Conservation (phyloP, 1,140 invertebrate genomes). For the Piezodorus guildinii region DNA sequence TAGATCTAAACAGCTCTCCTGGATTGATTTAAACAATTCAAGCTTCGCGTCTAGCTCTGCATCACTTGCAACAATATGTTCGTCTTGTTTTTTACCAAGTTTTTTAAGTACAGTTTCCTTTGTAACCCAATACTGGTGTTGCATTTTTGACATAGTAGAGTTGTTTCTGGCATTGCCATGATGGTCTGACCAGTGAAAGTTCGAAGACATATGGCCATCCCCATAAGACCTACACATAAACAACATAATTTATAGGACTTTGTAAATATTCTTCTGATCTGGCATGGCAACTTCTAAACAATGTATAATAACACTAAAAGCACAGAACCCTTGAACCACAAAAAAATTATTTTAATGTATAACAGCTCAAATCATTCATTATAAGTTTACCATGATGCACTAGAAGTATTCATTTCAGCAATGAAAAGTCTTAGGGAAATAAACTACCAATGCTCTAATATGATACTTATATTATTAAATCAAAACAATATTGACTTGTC, state of each 20-base stretch:
- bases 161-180: constrained; percentile 24
- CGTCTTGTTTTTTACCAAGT: constrained; percentile 95
- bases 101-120: constrained; percentile 91
- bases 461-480: too few species aligned
- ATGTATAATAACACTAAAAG: too few species aligned
- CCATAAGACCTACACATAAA: constrained; percentile 9
- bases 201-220: background rate
- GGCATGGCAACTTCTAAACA: too few species aligned
- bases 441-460: too few species aligned
- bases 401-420: background rate
- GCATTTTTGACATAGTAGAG: constrained; percentile 64
- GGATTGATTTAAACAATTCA: constrained; percentile 90
- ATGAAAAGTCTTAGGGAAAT: too few species aligned
- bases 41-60: constrained; percentile 94
- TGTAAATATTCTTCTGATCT: too few species aligned
- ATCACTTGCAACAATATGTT: constrained; percentile 90
- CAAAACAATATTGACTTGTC: too few species aligned
- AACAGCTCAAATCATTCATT: too few species aligned
- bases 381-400: background rate
- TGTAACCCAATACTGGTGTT: constrained; percentile 96
- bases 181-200: constrained; percentile 20
- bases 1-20: constrained; percentile 78
- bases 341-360: too few species aligned
- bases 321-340: too few species aligned
- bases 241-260: background rate